Evolutionary conservation across 2,113 vertebrate genomes (phyloP), one percentile per base, ranked within the genome.

Genomic region (Leiothrix lutea): DNA sequence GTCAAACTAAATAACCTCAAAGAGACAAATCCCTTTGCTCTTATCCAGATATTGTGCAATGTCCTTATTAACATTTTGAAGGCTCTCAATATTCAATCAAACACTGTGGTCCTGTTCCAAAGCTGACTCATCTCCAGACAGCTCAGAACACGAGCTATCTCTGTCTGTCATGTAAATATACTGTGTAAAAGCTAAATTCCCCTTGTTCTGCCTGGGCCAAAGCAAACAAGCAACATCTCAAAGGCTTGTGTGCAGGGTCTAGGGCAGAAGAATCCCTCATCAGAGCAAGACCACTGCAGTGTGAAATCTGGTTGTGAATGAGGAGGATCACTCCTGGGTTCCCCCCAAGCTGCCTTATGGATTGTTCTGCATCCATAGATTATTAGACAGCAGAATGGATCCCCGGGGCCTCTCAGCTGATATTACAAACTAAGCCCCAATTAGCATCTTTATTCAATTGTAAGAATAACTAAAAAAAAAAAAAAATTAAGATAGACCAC

Each of bases 361-460:
- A 92, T 87, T 78, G 29, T 38, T 80, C 28, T 74, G 33, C 40
- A 65, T 84, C 74, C 61, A 50, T 8, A 77, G 44, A 38, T 45
- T 42, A 25, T 80, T 56, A 31, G 36, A 89, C 71, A 92, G 29
- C 54, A 79, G 67, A 50, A 84, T 60, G 71, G 67, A 86, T 82
- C 54, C 35, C 92, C 5, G 2, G 73, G 42, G 42, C 24, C 61
- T 89, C 56, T 84, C 78, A 94, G 14, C 44, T 90, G 38, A 70
- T 92, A 74, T 92, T 93, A 57, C 62, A 79, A 95, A 86, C 47
- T 86, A 95, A 91, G 83, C 13, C 44, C 26, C 58, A 95, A 75
- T 96, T 94, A 94, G 23, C 40, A 94, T 51, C 57, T 96, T 92
- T 45, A 96, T 95, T 93, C 42, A 81, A 89, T 84, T 91, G 35